A percentile compares a stretch with the other conserved stretches of the same genome.
phyloP scores from a whole-genome alignment of 1,140 invertebrate genomes.

The Ostrea denselamellosa region DNA sequence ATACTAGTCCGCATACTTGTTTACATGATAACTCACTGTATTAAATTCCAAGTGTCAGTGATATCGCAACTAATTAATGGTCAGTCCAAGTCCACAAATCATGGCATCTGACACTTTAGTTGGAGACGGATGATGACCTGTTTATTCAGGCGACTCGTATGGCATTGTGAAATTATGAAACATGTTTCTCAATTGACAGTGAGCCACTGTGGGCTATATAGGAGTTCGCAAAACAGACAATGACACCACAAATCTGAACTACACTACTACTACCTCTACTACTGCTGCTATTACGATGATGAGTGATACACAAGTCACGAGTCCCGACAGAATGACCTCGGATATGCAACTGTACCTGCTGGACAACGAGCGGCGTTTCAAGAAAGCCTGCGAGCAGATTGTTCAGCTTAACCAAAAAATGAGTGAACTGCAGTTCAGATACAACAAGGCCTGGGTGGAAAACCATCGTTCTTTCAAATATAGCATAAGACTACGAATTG shows the following conservation, averaged over 20 bases:
- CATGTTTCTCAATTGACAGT: constrained; percentile 14
- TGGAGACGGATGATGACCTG: neutral
- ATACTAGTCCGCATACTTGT: too few relatives aligned
- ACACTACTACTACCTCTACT: neutral
- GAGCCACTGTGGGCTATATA: neutral
- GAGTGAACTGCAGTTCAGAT: neutral
- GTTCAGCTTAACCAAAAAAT: neutral
- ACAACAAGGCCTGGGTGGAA: constrained; percentile 44
- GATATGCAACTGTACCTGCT: neutral
- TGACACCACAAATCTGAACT: neutral
- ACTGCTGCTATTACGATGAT: neutral
- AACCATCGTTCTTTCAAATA: constrained; percentile 53
- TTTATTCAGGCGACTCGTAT: constrained; percentile 6
- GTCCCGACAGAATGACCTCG: neutral
- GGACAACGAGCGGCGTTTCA: neutral
- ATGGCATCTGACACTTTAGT: neutral
- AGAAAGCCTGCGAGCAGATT: constrained; percentile 9
- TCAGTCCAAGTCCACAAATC: neutral
- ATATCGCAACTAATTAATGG: too few relatives aligned
- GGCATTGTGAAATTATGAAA: constrained; percentile 12
- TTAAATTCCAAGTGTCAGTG: too few relatives aligned
- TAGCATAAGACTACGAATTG: constrained; percentile 53
- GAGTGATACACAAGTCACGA: neutral
- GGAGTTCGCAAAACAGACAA: neutral
- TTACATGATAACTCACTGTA: too few relatives aligned